Conservation (phyloP, 2,113 vertebrate genomes). For the Oryzias javanicus region DNA sequence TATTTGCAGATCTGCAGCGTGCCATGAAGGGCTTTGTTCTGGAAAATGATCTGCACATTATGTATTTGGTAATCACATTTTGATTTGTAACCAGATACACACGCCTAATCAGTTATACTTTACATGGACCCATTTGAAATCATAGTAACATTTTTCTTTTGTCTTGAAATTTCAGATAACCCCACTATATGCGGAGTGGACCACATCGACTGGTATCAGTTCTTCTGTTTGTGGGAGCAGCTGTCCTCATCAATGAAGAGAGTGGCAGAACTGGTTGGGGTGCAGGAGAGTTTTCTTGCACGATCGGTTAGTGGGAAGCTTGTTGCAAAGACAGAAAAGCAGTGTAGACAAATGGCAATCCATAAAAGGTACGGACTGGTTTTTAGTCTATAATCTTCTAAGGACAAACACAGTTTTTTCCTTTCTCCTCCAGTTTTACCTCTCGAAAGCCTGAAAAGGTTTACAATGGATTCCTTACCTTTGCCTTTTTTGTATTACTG, state of each 20-base stretch:
- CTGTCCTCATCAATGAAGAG: conserved; percentile 91
- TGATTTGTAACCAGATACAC: background rate
- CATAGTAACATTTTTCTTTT: background rate
- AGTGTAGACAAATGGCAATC: conserved; percentile 91
- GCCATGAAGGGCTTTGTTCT: conserved; percentile 98
- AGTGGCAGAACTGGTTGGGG: conserved; percentile 93
- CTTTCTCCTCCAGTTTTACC: background rate
- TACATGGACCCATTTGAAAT: background rate
- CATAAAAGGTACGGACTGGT: conserved; percentile 85
- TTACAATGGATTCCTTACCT: too few species aligned
- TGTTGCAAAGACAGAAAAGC: conserved; percentile 89
- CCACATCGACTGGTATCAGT: conserved; percentile 95
- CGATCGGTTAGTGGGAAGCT: conserved; percentile 90
- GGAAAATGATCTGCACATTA: conserved; percentile 94
- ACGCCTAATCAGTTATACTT: background rate
- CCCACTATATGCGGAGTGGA: conserved; percentile 94
- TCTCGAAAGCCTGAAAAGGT: background rate
- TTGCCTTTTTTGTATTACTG: background rate
- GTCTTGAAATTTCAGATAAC: conserved; percentile 81
- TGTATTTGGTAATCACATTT: conserved; percentile 85
- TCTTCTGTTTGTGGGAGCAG: conserved; percentile 95
- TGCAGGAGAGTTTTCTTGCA: conserved; percentile 94
- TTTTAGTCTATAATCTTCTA: background rate
- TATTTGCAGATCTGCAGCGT: conserved; percentile 96
- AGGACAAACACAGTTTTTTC: background rate